Base-by-base conservation (phyloP, 1,140 invertebrate genomes). In the Drosophila nannoptera region DNA sequence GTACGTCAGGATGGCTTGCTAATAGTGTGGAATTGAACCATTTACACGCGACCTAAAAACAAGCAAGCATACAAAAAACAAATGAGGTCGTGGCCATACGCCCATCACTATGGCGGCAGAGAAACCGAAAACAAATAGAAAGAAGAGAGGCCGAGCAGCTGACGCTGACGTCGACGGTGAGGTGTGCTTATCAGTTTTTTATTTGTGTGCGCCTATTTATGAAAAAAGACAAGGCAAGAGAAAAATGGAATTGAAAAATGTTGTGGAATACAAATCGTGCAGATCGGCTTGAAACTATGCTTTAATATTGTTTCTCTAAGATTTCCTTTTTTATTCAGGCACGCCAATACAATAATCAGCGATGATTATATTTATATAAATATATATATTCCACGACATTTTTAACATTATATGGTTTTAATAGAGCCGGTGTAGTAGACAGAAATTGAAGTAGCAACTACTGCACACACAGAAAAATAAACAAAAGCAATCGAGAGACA, bases 31-130 rank as follows among this genome's bases (percentile, higher is more conserved):
- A 22, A 11, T 22, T 35, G 43, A 22, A 62, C 65, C 63, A 69
- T 74, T 83, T 83, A 69, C 75, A 84, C 80, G 78, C 78, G 80
- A 82, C 78, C 78, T 84, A 82, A 84, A 83, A 82, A 78, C 67
- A 83, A 72, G 61, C 22, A 48, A 82, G 63, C 58, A 61, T n/a
- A 69, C 40, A n/a, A 67, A 29, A 5, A 58, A 73, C 48, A 82
- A 82, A 67, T 78, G 68, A 67, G 80, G 80, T 77, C 78, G 80
- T 63, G 80, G 80, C 69, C 75, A 61, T 65, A 66, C 75, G 77
- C 78, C 61, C 74, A 50, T 49, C 45, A 53, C 53, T 69, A 33
- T 43, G 49, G 12, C 49, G 29, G 52, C 42, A 12, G 22, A 3
- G 22, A 22, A 22, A 22, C 22, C 22, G 22, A 22, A 22, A 8